A percentile compares a stretch with the other conserved stretches of the same genome.
phyloP scores from a whole-genome alignment of 2,113 vertebrate genomes.

The Neodontobutis hainanensis region DNA sequence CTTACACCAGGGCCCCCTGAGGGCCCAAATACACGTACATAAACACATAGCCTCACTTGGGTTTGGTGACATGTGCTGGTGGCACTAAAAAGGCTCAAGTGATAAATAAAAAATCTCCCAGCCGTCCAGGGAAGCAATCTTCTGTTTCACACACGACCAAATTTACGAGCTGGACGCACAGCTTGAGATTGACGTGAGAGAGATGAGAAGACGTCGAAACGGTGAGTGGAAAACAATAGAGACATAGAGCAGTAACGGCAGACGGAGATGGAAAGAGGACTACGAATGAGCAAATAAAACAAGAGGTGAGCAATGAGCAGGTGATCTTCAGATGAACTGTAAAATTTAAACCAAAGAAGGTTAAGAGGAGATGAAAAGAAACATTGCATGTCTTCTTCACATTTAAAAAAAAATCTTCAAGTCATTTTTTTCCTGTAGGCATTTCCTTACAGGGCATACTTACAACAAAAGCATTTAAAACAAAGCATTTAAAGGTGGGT shows the following conservation, averaged over 20 bases:
- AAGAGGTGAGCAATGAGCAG: background rate
- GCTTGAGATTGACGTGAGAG: slow-evolving; percentile 19
- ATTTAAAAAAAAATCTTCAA: background rate
- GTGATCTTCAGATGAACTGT: background rate
- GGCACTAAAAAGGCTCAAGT: slow-evolving; percentile 68
- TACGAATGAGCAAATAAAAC: too few species aligned
- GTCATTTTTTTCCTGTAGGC: background rate
- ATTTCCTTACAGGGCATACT: background rate
- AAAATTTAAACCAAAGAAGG: background rate
- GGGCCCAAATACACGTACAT: slow-evolving; percentile 51
- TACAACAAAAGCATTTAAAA: background rate
- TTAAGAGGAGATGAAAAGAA: background rate
- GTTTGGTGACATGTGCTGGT: slow-evolving; percentile 64
- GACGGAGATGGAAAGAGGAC: too few species aligned
- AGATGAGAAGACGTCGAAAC: slow-evolving; percentile 1
- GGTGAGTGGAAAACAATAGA: background rate
- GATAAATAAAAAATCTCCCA: slow-evolving; percentile 71
- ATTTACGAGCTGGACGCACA: slow-evolving; percentile 71
- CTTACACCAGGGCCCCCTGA: slow-evolving; percentile 18
- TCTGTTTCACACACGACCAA: slow-evolving; percentile 70
- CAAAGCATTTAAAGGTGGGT: background rate
- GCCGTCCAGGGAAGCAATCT: slow-evolving; percentile 70
- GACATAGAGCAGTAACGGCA: background rate
- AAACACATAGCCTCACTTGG: slow-evolving; percentile 40
- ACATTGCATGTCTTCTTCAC: background rate